Conservation (phyloP, 2,888 invertebrate genomes). For the Drosophila peninsularis region DNA sequence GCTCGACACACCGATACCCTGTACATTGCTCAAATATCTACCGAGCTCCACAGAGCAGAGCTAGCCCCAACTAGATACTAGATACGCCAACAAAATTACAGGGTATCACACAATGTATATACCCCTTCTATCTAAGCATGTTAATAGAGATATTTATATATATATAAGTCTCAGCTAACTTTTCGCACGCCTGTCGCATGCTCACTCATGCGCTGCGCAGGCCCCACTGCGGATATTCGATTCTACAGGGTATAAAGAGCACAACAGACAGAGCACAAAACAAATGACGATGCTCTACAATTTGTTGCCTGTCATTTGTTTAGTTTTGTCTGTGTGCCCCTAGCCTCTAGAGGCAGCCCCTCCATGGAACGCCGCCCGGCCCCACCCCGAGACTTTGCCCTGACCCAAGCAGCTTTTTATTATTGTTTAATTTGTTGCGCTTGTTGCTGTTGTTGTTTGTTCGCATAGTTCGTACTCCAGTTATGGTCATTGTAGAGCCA, state of each 20-base stretch:
- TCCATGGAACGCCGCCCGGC: neutral
- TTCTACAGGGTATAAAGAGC: constrained; percentile 20
- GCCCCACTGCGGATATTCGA: neutral
- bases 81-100: too few relatives aligned
- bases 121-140: neutral
- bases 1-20: constrained; percentile 12
- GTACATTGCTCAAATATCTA: neutral
- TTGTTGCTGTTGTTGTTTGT: constrained; percentile 43
- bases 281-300: constrained; percentile 62
- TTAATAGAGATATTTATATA: neutral
- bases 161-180: neutral
- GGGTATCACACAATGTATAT: neutral
- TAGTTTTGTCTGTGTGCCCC: constrained; percentile 48
- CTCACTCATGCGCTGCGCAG: neutral
- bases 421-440: constrained; percentile 64
- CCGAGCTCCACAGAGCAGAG: too few relatives aligned
- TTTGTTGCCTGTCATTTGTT: constrained; percentile 75
- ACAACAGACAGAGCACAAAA: constrained; percentile 29
- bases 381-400: constrained; percentile 1
- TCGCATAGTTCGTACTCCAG: constrained; percentile 25
- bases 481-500: constrained; percentile 31
- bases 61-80: too few relatives aligned
- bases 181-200: neutral
- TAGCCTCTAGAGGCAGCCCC: neutral
- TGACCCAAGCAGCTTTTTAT: constrained; percentile 36